Evolutionary conservation across 1,140 invertebrate species (phyloP), one percentile per base, ranked within the genome.

Genomic region (Pteromalus puparum): DNA sequence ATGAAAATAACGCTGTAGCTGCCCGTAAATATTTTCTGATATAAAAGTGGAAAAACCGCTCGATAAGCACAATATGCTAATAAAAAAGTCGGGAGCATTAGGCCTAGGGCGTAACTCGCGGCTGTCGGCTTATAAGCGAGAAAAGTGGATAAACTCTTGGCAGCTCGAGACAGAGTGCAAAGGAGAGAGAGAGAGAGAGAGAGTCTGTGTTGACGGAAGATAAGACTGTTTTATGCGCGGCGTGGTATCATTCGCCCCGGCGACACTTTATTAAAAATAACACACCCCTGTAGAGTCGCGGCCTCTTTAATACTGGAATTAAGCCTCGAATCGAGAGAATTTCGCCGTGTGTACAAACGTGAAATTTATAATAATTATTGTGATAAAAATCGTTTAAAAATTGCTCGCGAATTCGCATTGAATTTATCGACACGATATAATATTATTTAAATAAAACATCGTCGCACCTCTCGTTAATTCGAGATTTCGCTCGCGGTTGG

Each of bases 191-290:
- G 13, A 18, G 48, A 15, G 18, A 1, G 53, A 61, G 18, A 61
- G 18, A 21, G 86, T 80, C 46, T 28, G 76, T 87, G 88, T 84
- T 86, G 84, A 87, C 87, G 72, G 46, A 48, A 89, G 89, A 91
- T 90, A 90, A 91, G 89, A 81, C 86, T 90, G 84, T 89, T 90
- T 90, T 88, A 90, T 90, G 87, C 84, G 87, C 85, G 85, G 84
- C 81, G 86, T 53, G 87, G 86, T 88, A 89, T 90, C 88, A 82
- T 83, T 74, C 86, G 81, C 75, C 75, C 48, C 68, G 82, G 85
- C 82, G 86, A 87, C 87, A 87, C 87, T 90, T 89, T 89, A 90
- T 90, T 89, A 88, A 90, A 91, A 90, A 89, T 89, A 90, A 90
- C 87, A 87, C 70, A 76, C 84, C 77, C 13, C 13, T 2, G 1